These are phyloP conservation scores for Seira musarum DNA, from an alignment of 2,888 invertebrate genomes.

Conservation along the genomic window DNA sequence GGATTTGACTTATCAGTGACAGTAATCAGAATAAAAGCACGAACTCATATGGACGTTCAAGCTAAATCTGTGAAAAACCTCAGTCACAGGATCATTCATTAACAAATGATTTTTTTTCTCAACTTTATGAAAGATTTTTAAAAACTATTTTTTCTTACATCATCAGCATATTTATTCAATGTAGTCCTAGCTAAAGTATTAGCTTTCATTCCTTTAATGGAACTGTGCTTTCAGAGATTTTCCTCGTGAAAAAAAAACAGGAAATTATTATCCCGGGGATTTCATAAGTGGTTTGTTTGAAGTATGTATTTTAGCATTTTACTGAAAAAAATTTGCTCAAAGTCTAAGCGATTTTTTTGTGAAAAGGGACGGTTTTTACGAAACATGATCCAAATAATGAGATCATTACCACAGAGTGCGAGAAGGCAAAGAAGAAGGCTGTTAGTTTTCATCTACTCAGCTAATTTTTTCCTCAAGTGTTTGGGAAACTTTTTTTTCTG, in stretches of 20 bases:
- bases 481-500: background rate
- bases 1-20: conserved; percentile 30
- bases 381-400: conserved; percentile 7
- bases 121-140: background rate
- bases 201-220: background rate
- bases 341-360: background rate
- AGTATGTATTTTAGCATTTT: conserved; percentile 9
- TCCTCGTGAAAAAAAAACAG: conserved; percentile 8
- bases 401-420: background rate
- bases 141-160: conserved; percentile 13
- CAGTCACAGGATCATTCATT: background rate
- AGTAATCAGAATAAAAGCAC: conserved; percentile 38
- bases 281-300: conserved; percentile 49
- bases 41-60: conserved; percentile 30
- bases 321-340: background rate
- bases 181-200: background rate
- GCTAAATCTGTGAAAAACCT: background rate
- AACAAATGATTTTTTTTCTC: conserved; percentile 11
- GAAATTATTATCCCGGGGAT: conserved; percentile 51
- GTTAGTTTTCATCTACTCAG: conserved; percentile 39
- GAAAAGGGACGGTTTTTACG: background rate
- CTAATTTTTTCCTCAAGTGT: conserved; percentile 33
- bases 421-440: background rate
- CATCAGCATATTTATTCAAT: conserved; percentile 36
- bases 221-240: background rate